Conservation (phyloP, 2,888 invertebrate genomes). For the Megastigmus dorsalis region DNA sequence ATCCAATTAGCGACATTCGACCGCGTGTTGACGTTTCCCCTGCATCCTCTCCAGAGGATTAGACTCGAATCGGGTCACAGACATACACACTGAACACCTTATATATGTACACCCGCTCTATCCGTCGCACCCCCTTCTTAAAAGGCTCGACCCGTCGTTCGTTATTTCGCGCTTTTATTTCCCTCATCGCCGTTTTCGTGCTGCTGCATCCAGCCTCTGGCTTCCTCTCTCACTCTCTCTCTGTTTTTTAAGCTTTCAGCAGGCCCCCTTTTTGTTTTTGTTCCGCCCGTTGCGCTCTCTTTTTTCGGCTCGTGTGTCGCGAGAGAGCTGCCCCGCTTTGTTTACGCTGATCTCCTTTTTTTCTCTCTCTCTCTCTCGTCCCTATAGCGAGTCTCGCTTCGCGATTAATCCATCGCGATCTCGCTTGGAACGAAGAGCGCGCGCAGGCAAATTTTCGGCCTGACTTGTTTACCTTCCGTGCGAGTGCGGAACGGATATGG, state of each 20-base stretch:
- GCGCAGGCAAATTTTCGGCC: no score
- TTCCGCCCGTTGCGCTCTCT: no score
- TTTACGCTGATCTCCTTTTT: not conserved
- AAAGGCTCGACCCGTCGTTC: conserved; percentile 2
- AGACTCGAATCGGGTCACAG: conserved; percentile 21
- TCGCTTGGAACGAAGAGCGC: no score
- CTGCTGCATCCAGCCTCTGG: no score
- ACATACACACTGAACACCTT: not conserved
- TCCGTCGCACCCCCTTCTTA: no score
- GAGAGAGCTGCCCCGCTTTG: not conserved
- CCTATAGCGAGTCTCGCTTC: no score
- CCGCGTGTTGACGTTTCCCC: conserved; percentile 33
- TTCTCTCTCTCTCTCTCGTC: not conserved
- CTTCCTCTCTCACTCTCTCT: no score
- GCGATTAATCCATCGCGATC: conserved; percentile 12
- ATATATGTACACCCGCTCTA: not conserved
- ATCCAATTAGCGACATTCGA: conserved; percentile 56
- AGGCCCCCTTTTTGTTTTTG: no score
- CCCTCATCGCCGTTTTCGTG: not conserved
- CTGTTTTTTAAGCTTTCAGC: no score
- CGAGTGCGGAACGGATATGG: no score
- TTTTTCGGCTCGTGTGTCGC: no score
- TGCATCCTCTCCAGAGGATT: not conserved
- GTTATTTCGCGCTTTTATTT: conserved; percentile 7
- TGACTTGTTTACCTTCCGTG: no score